Evolutionary conservation across 2,888 invertebrate genomes (phyloP).

Genomic region (Diloba caeruleocephala): DNA sequence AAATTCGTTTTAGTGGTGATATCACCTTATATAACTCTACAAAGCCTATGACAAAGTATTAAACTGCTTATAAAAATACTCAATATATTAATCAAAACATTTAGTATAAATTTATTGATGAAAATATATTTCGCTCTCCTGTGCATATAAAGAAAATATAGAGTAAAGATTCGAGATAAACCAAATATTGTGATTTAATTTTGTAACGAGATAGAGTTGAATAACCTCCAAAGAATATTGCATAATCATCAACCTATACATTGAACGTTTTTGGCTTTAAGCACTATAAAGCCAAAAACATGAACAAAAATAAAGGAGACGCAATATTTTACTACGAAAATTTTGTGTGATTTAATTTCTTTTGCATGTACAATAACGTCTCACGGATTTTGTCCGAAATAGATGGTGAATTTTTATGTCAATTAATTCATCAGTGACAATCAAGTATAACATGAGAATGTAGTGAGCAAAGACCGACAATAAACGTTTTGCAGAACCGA

Average conservation of each 20-base stretch:
- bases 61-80: too few relatives aligned
- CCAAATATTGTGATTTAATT: too few relatives aligned
- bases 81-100: too few relatives aligned
- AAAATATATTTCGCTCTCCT: too few relatives aligned
- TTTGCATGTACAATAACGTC: too few relatives aligned
- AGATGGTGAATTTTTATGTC: constrained; percentile 69
- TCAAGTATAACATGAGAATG: constrained; percentile 55
- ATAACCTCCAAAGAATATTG: constrained; percentile 25
- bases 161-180: too few relatives aligned
- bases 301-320: constrained; percentile 14
- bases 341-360: background rate
- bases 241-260: constrained; percentile 28
- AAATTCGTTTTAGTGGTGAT: too few relatives aligned
- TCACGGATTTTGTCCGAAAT: constrained; percentile 53
- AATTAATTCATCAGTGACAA: constrained; percentile 71
- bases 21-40: too few relatives aligned
- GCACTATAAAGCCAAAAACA: too few relatives aligned
- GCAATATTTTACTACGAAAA: background rate
- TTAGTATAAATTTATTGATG: too few relatives aligned
- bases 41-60: too few relatives aligned
- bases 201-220: constrained; percentile 38
- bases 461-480: constrained; percentile 33
- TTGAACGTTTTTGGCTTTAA: constrained; percentile 22
- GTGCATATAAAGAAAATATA: too few relatives aligned
- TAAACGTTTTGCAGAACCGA: constrained; percentile 47